Evolutionary conservation across 2,113 vertebrate genomes (phyloP), one percentile per base, ranked within the genome.

Genomic region (Dipodomys spectabilis): DNA sequence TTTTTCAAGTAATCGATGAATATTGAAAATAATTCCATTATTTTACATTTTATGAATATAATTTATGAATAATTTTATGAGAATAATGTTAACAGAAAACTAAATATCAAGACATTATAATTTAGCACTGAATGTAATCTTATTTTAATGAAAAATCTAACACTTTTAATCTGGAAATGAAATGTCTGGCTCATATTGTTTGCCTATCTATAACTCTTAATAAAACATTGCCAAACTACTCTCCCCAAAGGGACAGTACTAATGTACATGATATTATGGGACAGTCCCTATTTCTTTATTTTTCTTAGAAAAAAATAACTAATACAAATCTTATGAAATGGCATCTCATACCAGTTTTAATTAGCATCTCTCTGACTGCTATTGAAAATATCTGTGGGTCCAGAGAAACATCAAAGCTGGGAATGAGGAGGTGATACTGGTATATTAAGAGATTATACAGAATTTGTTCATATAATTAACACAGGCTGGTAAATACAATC

Each of bases 101-200:
- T 92, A 92, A 90, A 82, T 39, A 83, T 78, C 28, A 72, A 65
- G 28, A 60, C 25, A 89, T n/a, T 23, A 49, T 62, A 84, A 7
- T 35, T 82, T 57, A 57, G 77, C 12, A 78, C 74, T 80, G 19
- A 45, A 35, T 72, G 25, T 32, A 74, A 77, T 64, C 65, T 60
- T 77, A 60, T 30, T 82, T 77, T 89, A 32, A 64, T 27, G 6
- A 87, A 19, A 65, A 77, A 86, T 23, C 7, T 82, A 64, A 25
- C 81, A 74, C 64, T 73, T 60, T 67, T 81, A 81, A 60, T 44
- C 57, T 60, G 39, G 13, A 74, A 45, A 13, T 86, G 13, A 93
- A 86, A 86, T 16, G 28, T 1, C n/a, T 57, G 7, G 64, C n/a
- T 93, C 22, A 65, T 86, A 90, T 32, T 35, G 44, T 78, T 82